A percentile compares a stretch with the other conserved stretches of the same genome.
Evolutionary conservation across 2,888 invertebrate genomes (phyloP).

Genomic region (Chrysolina haemoptera): DNA sequence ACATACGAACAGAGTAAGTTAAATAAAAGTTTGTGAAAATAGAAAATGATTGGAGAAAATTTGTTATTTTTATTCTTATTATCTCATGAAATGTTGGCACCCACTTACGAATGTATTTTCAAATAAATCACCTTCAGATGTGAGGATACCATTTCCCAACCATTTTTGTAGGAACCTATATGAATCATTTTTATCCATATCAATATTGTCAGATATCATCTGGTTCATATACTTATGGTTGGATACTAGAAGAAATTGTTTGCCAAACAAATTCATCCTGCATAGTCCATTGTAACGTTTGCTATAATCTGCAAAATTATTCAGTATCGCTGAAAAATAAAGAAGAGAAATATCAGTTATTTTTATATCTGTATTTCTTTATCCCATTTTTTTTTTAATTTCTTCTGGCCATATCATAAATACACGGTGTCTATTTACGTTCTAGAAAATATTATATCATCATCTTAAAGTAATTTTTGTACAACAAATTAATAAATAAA

Average conservation of each 20-base stretch:
- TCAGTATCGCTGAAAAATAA: slow-evolving; percentile 43
- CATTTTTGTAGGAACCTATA: slow-evolving; percentile 54
- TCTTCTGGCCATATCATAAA: too few relatives aligned
- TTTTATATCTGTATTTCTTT: too few relatives aligned
- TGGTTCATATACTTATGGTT: slow-evolving; percentile 76
- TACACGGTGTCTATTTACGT: too few relatives aligned
- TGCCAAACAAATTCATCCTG: slow-evolving; percentile 34
- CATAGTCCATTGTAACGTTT: slow-evolving; percentile 41
- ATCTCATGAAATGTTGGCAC: too few relatives aligned
- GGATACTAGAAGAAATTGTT: slow-evolving; percentile 51
- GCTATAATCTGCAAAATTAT: slow-evolving; percentile 31
- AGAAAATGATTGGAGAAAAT: too few relatives aligned
- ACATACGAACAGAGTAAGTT: too few relatives aligned
- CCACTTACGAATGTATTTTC: not conserved
- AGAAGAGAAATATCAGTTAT: not conserved
- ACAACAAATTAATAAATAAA: too few relatives aligned
- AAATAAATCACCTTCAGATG: slow-evolving; percentile 44
- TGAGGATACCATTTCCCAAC: slow-evolving; percentile 57
- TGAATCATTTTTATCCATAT: slow-evolving; percentile 52
- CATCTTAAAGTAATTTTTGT: too few relatives aligned
- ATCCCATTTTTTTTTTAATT: too few relatives aligned
- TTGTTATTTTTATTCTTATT: too few relatives aligned
- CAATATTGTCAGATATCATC: slow-evolving; percentile 49
- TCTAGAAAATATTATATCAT: too few relatives aligned
- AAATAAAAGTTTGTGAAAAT: too few relatives aligned